A percentile compares a stretch with the other conserved stretches of the same genome.
Conservation (phyloP, 2,113 vertebrate genomes). For the Picathartes gymnocephalus region DNA sequence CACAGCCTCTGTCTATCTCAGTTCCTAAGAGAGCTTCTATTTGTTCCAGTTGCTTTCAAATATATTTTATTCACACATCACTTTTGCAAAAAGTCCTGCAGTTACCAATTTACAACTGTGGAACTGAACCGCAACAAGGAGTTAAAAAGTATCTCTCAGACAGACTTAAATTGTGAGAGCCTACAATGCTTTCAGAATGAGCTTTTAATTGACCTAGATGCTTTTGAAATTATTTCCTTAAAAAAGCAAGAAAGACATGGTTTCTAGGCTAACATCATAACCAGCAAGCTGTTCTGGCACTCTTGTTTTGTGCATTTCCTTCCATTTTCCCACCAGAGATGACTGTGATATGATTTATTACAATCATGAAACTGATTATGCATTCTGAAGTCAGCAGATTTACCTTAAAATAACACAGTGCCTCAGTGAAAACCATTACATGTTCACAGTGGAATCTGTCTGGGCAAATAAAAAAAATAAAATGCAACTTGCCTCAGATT, state of each 20-base stretch:
- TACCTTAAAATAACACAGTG: conserved; percentile 53
- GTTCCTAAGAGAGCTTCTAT: background rate
- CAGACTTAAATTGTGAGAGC: background rate
- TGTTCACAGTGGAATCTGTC: conserved; percentile 34
- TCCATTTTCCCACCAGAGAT: conserved; percentile 1
- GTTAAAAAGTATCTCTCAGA: background rate
- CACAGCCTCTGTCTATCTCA: background rate
- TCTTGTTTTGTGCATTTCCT: background rate
- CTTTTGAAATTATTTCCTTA: background rate
- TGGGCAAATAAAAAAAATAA: background rate
- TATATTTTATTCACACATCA: background rate
- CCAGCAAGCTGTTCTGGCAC: background rate
- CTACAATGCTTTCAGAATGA: background rate
- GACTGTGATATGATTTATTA: conserved; percentile 21
- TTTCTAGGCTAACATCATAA: background rate
- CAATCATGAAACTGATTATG: conserved; percentile 17
- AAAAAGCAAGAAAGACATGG: background rate
- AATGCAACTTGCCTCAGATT: background rate
- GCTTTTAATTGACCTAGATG: background rate
- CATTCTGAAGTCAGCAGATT: conserved; percentile 55
- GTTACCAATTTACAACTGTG: background rate
- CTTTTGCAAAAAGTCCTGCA: background rate
- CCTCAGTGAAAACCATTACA: conserved; percentile 37
- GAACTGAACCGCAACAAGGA: fast-evolving
- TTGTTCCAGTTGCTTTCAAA: background rate